Evolutionary conservation across 1,140 invertebrate species (phyloP).

Genomic region (Octopus bimaculoides): DNA sequence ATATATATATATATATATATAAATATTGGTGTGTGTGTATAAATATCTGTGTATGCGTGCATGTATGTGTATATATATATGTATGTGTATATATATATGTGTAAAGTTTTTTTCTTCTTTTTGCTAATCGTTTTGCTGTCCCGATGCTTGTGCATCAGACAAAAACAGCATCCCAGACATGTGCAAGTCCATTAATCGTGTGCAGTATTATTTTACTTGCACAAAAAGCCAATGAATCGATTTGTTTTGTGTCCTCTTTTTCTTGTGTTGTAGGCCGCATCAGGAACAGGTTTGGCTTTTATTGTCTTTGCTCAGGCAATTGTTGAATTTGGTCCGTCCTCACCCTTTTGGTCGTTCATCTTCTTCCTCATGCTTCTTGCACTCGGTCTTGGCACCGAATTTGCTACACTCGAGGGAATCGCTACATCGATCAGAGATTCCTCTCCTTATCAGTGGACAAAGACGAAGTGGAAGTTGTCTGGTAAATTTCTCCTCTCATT

Average conservation of each 20-base stretch:
- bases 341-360: conserved; percentile 85
- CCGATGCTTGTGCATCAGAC: no score
- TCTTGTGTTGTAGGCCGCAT: conserved; percentile 37
- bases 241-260: background rate
- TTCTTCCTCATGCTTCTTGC: conserved; percentile 94
- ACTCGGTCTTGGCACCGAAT: conserved; percentile 85
- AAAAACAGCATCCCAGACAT: no score
- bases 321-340: conserved; percentile 81
- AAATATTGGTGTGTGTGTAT: background rate
- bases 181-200: no score
- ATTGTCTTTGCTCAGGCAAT: conserved; percentile 91
- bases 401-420: conserved; percentile 72
- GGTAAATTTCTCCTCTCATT: conserved; percentile 58
- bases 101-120: background rate
- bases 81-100: background rate
- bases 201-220: no score
- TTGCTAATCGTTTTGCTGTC: background rate
- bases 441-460: conserved; percentile 80
- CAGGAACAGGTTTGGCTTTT: conserved; percentile 78
- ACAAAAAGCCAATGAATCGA: no score
- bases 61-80: background rate
- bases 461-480: conserved; percentile 74
- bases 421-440: conserved; percentile 90
- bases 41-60: background rate
- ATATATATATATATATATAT: background rate